Percentiles rank a stretch among this genome's conserved stretches.
phyloP scores from a whole-genome alignment of 2,113 vertebrate species.

The Grus americana region DNA sequence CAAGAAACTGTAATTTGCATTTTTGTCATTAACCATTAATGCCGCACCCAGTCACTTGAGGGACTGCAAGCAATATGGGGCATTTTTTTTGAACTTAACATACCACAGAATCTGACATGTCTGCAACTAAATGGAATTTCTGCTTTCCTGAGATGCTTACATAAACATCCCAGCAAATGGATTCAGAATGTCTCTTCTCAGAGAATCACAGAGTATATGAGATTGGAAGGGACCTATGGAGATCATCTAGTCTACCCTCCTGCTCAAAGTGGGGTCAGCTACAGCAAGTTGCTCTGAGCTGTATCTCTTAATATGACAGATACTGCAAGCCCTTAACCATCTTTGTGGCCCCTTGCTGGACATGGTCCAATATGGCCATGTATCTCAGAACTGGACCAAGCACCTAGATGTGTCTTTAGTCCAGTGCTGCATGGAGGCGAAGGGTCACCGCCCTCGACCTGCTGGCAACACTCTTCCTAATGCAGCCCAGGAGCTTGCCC shows the following conservation, averaged over 20 bases:
- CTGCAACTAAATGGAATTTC: neutral
- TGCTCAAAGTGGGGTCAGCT: neutral
- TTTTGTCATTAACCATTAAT: neutral
- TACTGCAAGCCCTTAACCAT: neutral
- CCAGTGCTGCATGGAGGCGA: neutral
- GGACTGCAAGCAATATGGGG: neutral
- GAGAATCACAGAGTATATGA: neutral
- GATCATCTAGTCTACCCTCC: neutral
- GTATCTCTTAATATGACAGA: neutral
- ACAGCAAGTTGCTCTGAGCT: neutral
- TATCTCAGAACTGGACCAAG: neutral
- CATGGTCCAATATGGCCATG: accelerated
- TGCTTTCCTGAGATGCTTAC: neutral
- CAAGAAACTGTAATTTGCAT: neutral
- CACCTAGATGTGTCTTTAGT: neutral
- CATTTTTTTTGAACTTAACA: neutral
- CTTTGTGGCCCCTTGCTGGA: neutral
- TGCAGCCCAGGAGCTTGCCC: neutral
- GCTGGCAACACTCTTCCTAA: neutral
- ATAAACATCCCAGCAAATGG: neutral
- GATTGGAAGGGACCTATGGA: neutral
- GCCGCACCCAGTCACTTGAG: neutral
- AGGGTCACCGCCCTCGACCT: neutral
- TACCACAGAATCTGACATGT: neutral
- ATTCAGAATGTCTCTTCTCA: neutral